phyloP scores from a whole-genome alignment of 2,113 vertebrate genomes.

The Meleagris gallopavo region DNA sequence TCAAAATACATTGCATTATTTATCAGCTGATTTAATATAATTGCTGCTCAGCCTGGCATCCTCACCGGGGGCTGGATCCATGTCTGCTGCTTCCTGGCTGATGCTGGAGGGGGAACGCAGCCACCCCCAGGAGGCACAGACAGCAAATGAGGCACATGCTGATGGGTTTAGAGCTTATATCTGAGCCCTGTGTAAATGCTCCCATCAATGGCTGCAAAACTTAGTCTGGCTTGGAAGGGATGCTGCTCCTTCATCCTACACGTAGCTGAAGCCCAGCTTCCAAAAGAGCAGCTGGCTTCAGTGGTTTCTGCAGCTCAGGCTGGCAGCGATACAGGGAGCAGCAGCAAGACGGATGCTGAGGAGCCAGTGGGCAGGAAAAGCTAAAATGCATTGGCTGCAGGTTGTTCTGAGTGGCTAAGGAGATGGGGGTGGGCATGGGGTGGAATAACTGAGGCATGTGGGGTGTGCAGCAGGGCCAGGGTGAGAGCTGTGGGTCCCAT shows the following conservation, averaged over 20 bases:
- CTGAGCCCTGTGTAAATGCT: neutral
- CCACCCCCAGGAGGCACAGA: neutral
- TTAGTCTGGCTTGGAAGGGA: neutral
- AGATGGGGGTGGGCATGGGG: fast-evolving
- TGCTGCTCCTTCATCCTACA: neutral
- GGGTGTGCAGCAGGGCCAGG: fast-evolving
- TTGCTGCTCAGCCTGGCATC: constrained; percentile 24
- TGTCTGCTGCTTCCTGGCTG: neutral
- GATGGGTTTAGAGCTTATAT: neutral
- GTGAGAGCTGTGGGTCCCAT: neutral
- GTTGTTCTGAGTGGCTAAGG: neutral
- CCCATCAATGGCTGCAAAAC: neutral
- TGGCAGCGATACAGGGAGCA: fast-evolving
- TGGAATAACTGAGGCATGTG: neutral
- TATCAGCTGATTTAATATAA: constrained; percentile 29
- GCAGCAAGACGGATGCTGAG: fast-evolving
- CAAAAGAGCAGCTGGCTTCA: neutral
- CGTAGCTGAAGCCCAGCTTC: fast-evolving
- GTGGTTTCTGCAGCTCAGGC: neutral
- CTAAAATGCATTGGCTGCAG: neutral
- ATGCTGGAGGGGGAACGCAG: neutral
- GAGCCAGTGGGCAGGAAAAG: neutral
- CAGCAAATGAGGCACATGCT: neutral
- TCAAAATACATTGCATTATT: constrained; percentile 17
- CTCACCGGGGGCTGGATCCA: fast-evolving